Percentiles rank a stretch among this genome's conserved stretches.
These are phyloP conservation scores for Pyrocephalus nanus DNA, from an alignment of 2,797 vertebrate species.

Conservation along the genomic window DNA sequence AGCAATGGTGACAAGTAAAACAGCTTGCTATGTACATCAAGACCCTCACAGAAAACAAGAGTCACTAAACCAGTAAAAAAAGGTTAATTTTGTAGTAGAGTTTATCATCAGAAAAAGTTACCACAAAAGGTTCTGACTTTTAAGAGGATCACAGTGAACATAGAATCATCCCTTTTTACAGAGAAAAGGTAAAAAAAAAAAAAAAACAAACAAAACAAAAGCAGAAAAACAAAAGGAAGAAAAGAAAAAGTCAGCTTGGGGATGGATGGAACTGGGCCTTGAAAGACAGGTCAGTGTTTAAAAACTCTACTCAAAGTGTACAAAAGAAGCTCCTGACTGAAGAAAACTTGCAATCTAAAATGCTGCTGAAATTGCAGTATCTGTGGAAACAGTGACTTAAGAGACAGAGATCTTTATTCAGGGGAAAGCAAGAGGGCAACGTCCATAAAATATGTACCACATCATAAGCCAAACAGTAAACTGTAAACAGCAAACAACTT, in stretches of 20 bases:
- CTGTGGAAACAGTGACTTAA: not conserved
- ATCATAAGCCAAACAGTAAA: not conserved
- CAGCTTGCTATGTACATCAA: not conserved
- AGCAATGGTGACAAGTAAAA: not conserved
- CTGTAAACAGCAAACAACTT: constrained; percentile 20
- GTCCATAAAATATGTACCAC: not conserved
- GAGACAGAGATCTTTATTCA: not conserved
- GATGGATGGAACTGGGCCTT: not conserved
- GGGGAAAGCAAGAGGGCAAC: not conserved
- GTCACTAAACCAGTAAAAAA: not conserved
- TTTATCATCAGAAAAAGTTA: not conserved
- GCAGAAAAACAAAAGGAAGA: not conserved
- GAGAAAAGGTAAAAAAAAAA: not conserved
- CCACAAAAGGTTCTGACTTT: not conserved
- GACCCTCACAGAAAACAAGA: not conserved
- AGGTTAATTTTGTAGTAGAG: rapidly evolving
- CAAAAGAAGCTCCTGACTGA: not conserved
- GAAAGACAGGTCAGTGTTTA: not conserved
- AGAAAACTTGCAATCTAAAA: not conserved
- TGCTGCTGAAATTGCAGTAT: not conserved
- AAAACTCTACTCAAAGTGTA: not conserved
- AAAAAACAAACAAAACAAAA: too few relatives aligned
- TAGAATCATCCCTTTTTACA: not conserved
- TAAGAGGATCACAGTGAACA: not conserved
- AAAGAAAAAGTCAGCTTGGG: not conserved